Evolutionary conservation across 2,888 invertebrate genomes (phyloP).

Genomic region (Biston stratarius): DNA sequence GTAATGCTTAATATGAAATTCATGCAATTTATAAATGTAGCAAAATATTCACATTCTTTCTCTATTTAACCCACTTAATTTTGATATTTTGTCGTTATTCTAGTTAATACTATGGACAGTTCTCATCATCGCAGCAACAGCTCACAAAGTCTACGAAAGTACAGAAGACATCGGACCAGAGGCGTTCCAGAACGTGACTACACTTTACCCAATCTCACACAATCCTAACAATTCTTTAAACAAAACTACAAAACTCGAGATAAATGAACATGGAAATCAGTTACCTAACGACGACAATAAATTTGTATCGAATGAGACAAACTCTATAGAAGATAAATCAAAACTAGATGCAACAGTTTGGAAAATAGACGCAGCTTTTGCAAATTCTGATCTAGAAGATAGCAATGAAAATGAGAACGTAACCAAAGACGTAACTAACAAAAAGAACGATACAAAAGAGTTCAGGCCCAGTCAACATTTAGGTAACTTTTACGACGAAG

Average conservation of each 20-base stretch:
- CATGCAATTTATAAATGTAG: neutral
- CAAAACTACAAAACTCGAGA: slow-evolving; percentile 24
- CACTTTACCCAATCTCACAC: slow-evolving; percentile 60
- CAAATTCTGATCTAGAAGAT: slow-evolving; percentile 53
- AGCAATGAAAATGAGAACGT: slow-evolving; percentile 43
- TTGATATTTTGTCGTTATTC: slow-evolving; percentile 20
- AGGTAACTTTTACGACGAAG: slow-evolving; percentile 78
- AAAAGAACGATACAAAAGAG: slow-evolving; percentile 58
- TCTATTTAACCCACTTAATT: neutral
- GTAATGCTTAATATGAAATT: no score
- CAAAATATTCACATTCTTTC: neutral
- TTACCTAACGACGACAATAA: slow-evolving; percentile 25
- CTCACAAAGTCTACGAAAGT: slow-evolving; percentile 55
- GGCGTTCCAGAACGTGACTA: slow-evolving; percentile 62
- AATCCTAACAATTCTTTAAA: slow-evolving; percentile 32
- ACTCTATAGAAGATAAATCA: slow-evolving; percentile 37
- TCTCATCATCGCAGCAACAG: slow-evolving; percentile 48
- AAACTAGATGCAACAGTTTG: slow-evolving; percentile 54
- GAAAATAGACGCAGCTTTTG: slow-evolving; percentile 66
- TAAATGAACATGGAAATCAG: slow-evolving; percentile 13
- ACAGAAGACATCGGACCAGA: slow-evolving; percentile 52
- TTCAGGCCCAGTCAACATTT: slow-evolving; percentile 85
- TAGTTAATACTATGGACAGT: slow-evolving; percentile 60
- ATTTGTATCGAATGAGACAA: slow-evolving; percentile 26
- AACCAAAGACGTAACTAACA: slow-evolving; percentile 48